Conservation (phyloP, 2,113 vertebrate genomes). For the Haplochromis burtoni region DNA sequence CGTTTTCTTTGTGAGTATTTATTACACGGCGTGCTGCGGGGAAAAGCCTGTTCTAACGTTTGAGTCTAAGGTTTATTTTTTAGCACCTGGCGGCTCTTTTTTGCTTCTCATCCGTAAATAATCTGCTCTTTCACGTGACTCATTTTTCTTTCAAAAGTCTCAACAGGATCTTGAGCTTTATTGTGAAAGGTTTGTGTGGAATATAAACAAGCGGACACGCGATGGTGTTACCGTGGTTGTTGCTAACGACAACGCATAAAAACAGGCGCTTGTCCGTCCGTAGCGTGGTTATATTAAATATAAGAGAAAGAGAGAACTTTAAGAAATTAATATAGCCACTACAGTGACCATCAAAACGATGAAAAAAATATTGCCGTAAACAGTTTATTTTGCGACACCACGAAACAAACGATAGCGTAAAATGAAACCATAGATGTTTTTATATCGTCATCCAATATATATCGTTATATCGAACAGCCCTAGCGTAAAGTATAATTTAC, state of each 20-base stretch:
- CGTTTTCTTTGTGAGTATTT: too few relatives aligned
- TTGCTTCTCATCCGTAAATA: fast-evolving
- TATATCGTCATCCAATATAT: background rate
- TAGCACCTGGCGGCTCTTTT: too few relatives aligned
- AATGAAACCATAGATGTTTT: fast-evolving
- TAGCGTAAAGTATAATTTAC: background rate
- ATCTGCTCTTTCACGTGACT: fast-evolving
- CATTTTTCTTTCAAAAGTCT: fast-evolving
- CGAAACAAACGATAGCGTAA: fast-evolving
- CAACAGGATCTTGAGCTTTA: too few relatives aligned
- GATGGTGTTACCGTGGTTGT: fast-evolving
- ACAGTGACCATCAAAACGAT: background rate
- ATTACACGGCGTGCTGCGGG: fast-evolving
- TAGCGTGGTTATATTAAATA: fast-evolving
- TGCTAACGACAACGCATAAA: fast-evolving
- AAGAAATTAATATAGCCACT: fast-evolving
- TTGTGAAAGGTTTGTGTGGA: too few relatives aligned
- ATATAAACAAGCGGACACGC: too few relatives aligned
- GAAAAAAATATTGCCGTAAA: background rate
- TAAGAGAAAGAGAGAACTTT: background rate
- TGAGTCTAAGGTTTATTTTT: too few relatives aligned
- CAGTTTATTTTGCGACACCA: background rate
- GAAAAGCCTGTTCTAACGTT: too few relatives aligned
- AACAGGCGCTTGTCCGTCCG: fast-evolving
- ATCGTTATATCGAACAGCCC: background rate